Base-by-base conservation (phyloP, 2,888 invertebrate species). In the Conops quadrifasciatus region DNA sequence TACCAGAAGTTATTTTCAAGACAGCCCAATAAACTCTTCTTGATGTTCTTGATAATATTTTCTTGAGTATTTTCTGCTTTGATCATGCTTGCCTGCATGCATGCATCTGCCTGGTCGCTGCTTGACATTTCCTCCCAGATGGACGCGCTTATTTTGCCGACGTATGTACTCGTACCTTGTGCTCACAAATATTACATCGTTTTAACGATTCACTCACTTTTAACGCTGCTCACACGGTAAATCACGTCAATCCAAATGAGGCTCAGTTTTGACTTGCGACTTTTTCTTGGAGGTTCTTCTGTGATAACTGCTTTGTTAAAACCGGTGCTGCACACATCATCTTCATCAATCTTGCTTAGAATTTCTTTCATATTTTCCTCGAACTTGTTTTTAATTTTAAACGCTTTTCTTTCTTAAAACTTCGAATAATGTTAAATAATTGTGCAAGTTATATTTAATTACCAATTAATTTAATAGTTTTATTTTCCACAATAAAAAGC, bases 1-100 rank as follows among this genome's bases (percentile, higher is more conserved):
- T 7, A 36, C 4, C 36, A 36, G 53, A 74, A 74, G 72, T 75
- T 77, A 78, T 77, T 80, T 80, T 75, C 79, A 81, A 81, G 80
- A n/a, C n/a, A n/a, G n/a, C n/a, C n/a, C n/a, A n/a, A n/a, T n/a
- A n/a, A n/a, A n/a, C n/a, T n/a, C n/a, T n/a, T n/a, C n/a, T n/a
- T n/a, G n/a, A n/a, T n/a, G n/a, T n/a, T n/a, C n/a, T n/a, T n/a
- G n/a, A n/a, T n/a, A n/a, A n/a, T n/a, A n/a, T n/a, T n/a, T n/a
- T n/a, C n/a, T n/a, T n/a, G n/a, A n/a, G n/a, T n/a, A n/a, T n/a
- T n/a, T n/a, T n/a, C n/a, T n/a, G 21, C 21, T 30, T 62, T 62
- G 36, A 30, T 36, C 21, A 19, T 43, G 62, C 62, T 62, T 43
- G 43, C 43, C 36, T 43, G 16, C 19, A 19, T 21, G 13, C n/a